Conservation (phyloP, 2,888 invertebrate genomes). For the Galeruca laticollis region DNA sequence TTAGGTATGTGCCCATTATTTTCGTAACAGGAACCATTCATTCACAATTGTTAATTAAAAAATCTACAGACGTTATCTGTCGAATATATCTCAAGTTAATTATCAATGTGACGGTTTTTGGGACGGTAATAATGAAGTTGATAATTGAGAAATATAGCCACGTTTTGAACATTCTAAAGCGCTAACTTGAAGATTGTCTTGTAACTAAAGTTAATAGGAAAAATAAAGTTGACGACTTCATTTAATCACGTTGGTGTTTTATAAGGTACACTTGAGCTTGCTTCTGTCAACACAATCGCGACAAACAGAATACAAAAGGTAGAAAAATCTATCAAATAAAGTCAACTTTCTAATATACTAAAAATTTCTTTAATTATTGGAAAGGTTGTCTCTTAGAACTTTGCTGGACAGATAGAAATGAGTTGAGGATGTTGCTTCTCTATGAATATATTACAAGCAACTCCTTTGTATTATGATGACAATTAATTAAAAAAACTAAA, state of each 20-base stretch:
- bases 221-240: not conserved
- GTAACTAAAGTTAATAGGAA: not conserved
- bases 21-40: conserved; percentile 21
- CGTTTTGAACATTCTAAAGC: conserved; percentile 13
- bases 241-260: not conserved
- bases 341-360: too few relatives aligned
- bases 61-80: conserved; percentile 21
- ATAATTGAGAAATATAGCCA: conserved; percentile 22
- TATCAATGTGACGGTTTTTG: conserved; percentile 27
- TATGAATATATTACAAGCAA: too few relatives aligned
- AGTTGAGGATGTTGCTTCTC: too few relatives aligned
- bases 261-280: not conserved
- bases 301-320: too few relatives aligned
- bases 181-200: not conserved
- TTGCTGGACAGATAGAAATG: too few relatives aligned
- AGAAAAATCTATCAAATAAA: too few relatives aligned
- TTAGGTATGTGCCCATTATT: not conserved
- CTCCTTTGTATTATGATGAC: too few relatives aligned
- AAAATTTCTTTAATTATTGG: too few relatives aligned
- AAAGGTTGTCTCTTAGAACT: too few relatives aligned
- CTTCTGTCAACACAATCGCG: not conserved
- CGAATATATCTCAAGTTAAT: conserved; percentile 24
- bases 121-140: conserved; percentile 17
- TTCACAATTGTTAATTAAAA: conserved; percentile 21
- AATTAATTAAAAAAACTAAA: too few relatives aligned